Evolutionary conservation across 2,797 vertebrate genomes (phyloP).

Genomic region (Paedocypris micromegethes): DNA sequence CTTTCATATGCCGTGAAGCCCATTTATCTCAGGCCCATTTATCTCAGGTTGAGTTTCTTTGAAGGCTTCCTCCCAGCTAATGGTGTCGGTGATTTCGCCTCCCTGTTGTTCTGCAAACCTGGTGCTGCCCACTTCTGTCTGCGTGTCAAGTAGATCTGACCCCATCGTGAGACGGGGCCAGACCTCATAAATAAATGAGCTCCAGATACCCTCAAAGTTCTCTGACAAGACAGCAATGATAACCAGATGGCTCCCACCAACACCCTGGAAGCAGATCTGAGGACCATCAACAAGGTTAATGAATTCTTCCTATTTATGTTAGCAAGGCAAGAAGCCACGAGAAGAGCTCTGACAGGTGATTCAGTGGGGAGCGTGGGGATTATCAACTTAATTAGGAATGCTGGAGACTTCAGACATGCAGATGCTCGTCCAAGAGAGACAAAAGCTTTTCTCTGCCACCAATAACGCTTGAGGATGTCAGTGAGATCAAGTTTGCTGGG

Average conservation of each 20-base stretch:
- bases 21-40: constrained; percentile 25
- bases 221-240: constrained; percentile 41
- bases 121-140: constrained; percentile 27
- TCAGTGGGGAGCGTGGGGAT: not conserved
- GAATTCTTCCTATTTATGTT: constrained; percentile 47
- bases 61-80: constrained; percentile 1
- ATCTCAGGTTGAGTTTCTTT: constrained; percentile 27
- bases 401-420: constrained; percentile 5
- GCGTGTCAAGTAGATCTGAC: constrained; percentile 39
- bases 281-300: constrained; percentile 47
- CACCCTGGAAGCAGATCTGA: constrained; percentile 33
- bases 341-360: constrained; percentile 20
- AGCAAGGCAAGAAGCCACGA: constrained; percentile 17
- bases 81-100: constrained; percentile 2
- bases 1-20: constrained; percentile 6
- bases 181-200: constrained; percentile 46
- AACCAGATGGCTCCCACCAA: constrained; percentile 44
- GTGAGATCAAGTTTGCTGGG: not conserved
- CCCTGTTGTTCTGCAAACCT: constrained; percentile 13
- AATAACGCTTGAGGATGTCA: constrained; percentile 1
- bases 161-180: constrained; percentile 30
- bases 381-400: constrained; percentile 10
- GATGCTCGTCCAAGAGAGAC: not conserved
- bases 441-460: constrained; percentile 14
- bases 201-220: constrained; percentile 25